Percentiles rank a stretch among this genome's conserved stretches.
These are phyloP conservation scores for Caretta caretta DNA, from an alignment of 2,113 vertebrate genomes.

Conservation along the genomic window DNA sequence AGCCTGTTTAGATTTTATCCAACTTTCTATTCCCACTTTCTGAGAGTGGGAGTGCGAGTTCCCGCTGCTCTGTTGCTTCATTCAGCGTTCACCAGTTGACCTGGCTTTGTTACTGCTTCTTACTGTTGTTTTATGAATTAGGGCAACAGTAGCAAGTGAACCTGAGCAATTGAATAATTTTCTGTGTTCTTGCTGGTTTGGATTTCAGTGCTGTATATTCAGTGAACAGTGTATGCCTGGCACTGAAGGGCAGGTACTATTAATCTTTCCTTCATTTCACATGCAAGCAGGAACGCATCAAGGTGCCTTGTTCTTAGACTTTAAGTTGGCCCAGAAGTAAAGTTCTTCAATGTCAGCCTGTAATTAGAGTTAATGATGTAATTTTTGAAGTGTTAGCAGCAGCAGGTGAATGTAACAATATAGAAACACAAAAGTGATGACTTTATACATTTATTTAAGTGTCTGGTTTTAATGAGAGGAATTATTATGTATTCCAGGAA, in stretches of 20 bases:
- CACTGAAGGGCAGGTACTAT: not conserved
- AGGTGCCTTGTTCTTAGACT: not conserved
- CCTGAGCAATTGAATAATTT: not conserved
- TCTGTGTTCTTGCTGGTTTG: not conserved
- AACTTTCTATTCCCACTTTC: not conserved
- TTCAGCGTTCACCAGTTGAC: not conserved
- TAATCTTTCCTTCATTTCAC: not conserved
- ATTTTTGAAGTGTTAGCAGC: constrained; percentile 54
- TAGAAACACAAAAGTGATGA: constrained; percentile 35
- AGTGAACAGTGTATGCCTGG: not conserved
- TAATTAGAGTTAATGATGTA: constrained; percentile 26
- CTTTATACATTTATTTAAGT: constrained; percentile 22
- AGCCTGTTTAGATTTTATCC: not conserved
- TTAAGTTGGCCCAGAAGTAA: not conserved
- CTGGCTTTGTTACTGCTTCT: not conserved
- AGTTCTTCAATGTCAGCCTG: not conserved
- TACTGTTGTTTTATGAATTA: not conserved
- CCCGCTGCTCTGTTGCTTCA: not conserved
- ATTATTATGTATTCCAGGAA: constrained; percentile 64
- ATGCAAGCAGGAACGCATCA: not conserved
- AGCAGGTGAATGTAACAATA: constrained; percentile 44
- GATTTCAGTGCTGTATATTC: not conserved
- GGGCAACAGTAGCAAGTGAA: not conserved
- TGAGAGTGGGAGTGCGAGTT: not conserved
- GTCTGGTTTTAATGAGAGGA: constrained; percentile 41